phyloP scores from a whole-genome alignment of 2,888 invertebrate species.

The Melangyna quadrimaculata region DNA sequence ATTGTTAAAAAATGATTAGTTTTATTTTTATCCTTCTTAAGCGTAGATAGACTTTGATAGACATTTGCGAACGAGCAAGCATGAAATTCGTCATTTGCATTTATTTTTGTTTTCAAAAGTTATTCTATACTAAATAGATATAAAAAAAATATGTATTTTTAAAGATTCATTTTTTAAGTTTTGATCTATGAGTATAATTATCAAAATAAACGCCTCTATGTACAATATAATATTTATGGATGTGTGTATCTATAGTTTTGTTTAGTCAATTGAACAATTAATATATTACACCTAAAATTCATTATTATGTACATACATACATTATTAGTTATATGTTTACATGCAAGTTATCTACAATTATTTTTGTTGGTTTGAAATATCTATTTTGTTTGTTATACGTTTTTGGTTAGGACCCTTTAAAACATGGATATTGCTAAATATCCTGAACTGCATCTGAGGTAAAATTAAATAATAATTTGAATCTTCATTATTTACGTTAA shows the following conservation, averaged over 20 bases:
- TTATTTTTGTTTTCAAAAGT: not conserved
- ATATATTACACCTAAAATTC: not conserved
- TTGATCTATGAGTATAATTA: conserved; percentile 20
- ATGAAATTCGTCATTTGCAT: conserved; percentile 46
- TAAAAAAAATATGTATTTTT: conserved; percentile 45
- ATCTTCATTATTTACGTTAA: too few species aligned
- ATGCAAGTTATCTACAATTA: too few species aligned
- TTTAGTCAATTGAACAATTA: conserved; percentile 25
- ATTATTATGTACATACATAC: not conserved
- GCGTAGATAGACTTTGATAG: conserved; percentile 30
- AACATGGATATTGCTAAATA: too few species aligned
- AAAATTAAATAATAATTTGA: too few species aligned
- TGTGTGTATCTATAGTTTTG: not conserved
- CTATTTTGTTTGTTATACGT: too few species aligned
- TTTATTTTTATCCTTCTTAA: not conserved
- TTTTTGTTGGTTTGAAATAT: too few species aligned
- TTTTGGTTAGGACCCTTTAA: too few species aligned
- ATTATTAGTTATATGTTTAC: not conserved
- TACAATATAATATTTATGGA: conserved; percentile 20
- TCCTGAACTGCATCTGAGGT: too few species aligned
- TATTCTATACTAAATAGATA: conserved; percentile 12
- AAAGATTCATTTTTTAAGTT: conserved; percentile 8
- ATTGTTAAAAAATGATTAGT: not conserved
- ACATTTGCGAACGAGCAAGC: conserved; percentile 64
- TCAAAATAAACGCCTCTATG: conserved; percentile 1